These are phyloP conservation scores for Aythya fuligula DNA, from an alignment of 2,797 vertebrate genomes.

Conservation along the genomic window DNA sequence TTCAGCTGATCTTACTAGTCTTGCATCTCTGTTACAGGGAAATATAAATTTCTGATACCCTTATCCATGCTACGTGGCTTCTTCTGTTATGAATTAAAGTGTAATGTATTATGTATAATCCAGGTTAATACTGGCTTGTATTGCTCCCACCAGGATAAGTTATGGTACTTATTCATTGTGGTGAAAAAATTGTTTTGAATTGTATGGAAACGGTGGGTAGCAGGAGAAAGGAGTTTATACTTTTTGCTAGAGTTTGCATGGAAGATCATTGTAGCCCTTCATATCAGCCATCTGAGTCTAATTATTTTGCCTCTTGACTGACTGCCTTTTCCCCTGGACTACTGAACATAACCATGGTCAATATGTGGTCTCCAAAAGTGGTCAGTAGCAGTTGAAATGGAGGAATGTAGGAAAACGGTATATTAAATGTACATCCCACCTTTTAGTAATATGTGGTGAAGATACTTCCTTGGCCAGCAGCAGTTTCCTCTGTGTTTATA, in stretches of 20 bases:
- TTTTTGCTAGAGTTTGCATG: neutral
- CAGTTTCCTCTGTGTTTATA: neutral
- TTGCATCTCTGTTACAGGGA: neutral
- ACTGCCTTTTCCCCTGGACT: neutral
- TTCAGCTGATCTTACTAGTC: neutral
- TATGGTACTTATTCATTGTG: neutral
- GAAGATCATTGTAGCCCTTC: neutral
- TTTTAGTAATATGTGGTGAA: neutral
- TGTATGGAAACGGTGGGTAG: neutral
- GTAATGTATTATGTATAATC: neutral
- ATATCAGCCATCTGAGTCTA: neutral
- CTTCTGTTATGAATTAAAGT: neutral
- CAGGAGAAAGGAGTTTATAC: neutral
- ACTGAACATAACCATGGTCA: neutral
- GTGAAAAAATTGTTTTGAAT: neutral
- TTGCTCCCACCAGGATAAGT: neutral
- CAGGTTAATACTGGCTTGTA: neutral
- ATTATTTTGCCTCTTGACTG: neutral
- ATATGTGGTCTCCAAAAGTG: neutral
- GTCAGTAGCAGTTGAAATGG: neutral
- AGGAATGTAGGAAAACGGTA: neutral
- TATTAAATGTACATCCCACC: neutral
- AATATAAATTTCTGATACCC: constrained; percentile 33
- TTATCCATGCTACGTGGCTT: neutral
- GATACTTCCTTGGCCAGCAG: neutral